A percentile compares a stretch with the other conserved stretches of the same genome.
phyloP scores from a whole-genome alignment of 2,113 vertebrate genomes.

The Hippocampus mohnikei region DNA sequence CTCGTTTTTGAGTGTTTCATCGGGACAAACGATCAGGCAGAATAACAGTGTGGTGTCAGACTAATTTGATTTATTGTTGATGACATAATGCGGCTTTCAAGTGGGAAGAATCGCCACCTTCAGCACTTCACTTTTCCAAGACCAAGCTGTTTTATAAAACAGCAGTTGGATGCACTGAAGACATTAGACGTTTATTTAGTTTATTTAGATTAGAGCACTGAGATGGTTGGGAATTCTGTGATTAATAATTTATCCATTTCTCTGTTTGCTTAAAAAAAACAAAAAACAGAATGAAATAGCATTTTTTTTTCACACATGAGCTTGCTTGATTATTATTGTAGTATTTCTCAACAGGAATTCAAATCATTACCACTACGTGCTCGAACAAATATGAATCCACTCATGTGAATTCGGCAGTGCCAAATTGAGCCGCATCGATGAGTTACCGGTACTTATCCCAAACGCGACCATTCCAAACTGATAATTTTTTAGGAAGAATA shows the following conservation, averaged over 20 bases:
- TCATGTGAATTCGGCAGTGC: background rate
- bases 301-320: background rate
- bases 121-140: slow-evolving; percentile 1
- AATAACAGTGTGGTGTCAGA: slow-evolving; percentile 30
- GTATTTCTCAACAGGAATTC: background rate
- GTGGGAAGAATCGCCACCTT: slow-evolving; percentile 10
- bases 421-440: background rate
- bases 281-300: background rate
- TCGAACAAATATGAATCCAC: background rate
- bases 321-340: background rate
- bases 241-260: background rate
- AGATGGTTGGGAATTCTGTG: background rate
- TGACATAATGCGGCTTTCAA: slow-evolving; percentile 27
- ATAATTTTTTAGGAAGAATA: background rate
- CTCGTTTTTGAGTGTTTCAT: slow-evolving; percentile 36
- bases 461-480: background rate
- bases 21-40: slow-evolving; percentile 3
- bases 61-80: slow-evolving; percentile 41
- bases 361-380: background rate
- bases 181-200: background rate
- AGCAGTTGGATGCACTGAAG: background rate
- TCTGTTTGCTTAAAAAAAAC: background rate
- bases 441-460: background rate
- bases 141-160: slow-evolving; percentile 1
- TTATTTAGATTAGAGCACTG: background rate